Evolutionary conservation across 2,888 invertebrate species (phyloP), one percentile per base, ranked within the genome.

Genomic region (Chrysomela aeneicollis): DNA sequence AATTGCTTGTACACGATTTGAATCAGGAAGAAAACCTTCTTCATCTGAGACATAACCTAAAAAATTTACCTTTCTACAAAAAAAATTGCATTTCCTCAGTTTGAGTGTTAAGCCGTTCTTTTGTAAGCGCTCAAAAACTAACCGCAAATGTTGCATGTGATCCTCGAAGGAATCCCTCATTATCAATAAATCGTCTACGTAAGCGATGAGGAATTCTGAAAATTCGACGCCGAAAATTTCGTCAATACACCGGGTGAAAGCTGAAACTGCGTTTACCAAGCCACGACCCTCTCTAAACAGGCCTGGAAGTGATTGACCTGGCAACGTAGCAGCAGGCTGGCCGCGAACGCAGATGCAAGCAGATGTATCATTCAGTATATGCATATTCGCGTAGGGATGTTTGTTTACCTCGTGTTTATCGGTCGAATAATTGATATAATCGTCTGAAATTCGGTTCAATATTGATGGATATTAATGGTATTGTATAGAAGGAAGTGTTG

Each of bases 161-260:
- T 18, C 47, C 15, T 22, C 47, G 1, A 49, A 21, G 21, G 35
- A 18, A 8, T 21, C 26, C 10, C 53, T 46, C 30, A 51, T 21
- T n/a, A 57, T 51, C 15, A 61, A 57, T 30, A 62, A 12, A 17
- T 57, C 57, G 22, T 62, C 62, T 10, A 62, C 62, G 42, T 57
- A 57, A 2, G 49, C 32, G 2, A 62, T 46, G 8, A 49, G 15
- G 18, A 49, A 57, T 18, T 35, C 49, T 6, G 32, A 17, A 26
- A 47, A 49, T 18, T 50, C 57, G 15, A 15, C 30, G 10, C 50
- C 55, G 10, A 62, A 57, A 49, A 55, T 37, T 35, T 10, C 19
- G 15, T 47, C 19, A 19, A 62, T 46, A 1, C 46, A 49, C 35
- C 55, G 21, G 19, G 54, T 62, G 21, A 62, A 57, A 18, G 54